Base-by-base conservation (phyloP, 53 echinoderm and acorn worm species). In the Arbacia lixula region DNA sequence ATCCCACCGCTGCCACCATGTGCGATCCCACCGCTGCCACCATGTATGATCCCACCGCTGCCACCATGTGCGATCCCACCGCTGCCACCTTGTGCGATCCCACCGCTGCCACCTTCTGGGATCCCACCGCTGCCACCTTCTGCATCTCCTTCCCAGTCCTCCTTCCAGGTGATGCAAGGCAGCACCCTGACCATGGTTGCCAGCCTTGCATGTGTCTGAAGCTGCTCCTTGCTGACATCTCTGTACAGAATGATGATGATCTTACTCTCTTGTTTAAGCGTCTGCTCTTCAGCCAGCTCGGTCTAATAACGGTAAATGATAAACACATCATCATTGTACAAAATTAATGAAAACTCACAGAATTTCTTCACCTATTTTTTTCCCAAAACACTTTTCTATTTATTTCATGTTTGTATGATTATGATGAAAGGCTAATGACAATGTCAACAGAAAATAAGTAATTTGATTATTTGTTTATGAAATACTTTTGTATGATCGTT, bases 231-330 rank as follows among this genome's bases (percentile, higher is more conserved):
- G 32, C 27, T 39, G 19, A 64, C 82, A 1, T 63, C 52, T 51
- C 64, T 26, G 22, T 81, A 81, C 20, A 81, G 82, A 16, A 81
- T 63, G 8, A 64, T 62, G 29, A 81, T 63, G 82, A 81, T 63
- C 10, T 46, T 38, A 52, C 62, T 81, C 31, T 30, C 20, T 22
- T 63, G 27, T 43, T 64, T 43, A 1, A 81, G 82, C 40, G 64
- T 81, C 82, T 81, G 82, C 43, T 81, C 82, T 1, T 62, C 64
- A 14, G 82, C 82, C n/a, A 81, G 49, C 29, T 81, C 82, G 31
- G 62, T 81, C 82, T 81, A n/a, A n/a, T n/a, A n/a, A n/a, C n/a
- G n/a, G n/a, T n/a, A n/a, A n/a, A n/a, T n/a, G 46, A 46, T 46
- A 8, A 46, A 46, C 6, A 8, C 6, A 14, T 10, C 46, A 46